Base-by-base conservation (phyloP, 35 echinoderm and acorn worm species). In the Apostichopus parvimensis region DNA sequence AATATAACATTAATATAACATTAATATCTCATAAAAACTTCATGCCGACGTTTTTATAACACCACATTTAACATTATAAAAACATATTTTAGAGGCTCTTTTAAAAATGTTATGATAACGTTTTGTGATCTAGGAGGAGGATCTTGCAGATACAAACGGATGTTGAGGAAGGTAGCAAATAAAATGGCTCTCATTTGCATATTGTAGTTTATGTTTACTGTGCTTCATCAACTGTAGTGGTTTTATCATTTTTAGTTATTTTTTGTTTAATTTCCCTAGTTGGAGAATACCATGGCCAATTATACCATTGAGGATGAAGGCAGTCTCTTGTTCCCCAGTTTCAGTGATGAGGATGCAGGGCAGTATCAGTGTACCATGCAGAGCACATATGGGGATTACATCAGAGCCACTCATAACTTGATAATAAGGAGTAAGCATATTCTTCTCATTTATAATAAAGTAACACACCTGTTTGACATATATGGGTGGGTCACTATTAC, bases 281-380 rank as follows among this genome's bases (percentile, higher is more conserved):
- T 88, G 62, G 62, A 10, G 6, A 88, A 64, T 88, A 57, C 71
- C 24, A 45, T 9, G 8, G 45, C 6, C 14, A 88, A 72, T 18
- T 73, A 88, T 24, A 73, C 0, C 13, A 88, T 88, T 54, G 68
- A 73, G 26, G 62, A 55, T 9, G 61, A 88, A 53, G 86, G 86
- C 9, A 66, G 86, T 28, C 60, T 88, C 2, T 25, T 26, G 2
- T 72, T 88, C 62, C 21, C 64, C 14, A 73, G 25, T 57, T 88
- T 88, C 18, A 64, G 22, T 88, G 60, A 88, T 34, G 24, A 15
- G 6, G 64, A 88, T 54, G 68, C 21, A 9, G 86, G 86, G 7
- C n/a, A 54, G 21, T 88, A 88, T 9, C 21, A 72, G 4, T 88
- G 86, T 17, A 72, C 86, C 22, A 88, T 88, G n/a, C 61, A 52